A percentile compares a stretch with the other conserved stretches of the same genome.
Evolutionary conservation across 1,140 invertebrate species (phyloP).

Genomic region (Drosophila sp.): DNA sequence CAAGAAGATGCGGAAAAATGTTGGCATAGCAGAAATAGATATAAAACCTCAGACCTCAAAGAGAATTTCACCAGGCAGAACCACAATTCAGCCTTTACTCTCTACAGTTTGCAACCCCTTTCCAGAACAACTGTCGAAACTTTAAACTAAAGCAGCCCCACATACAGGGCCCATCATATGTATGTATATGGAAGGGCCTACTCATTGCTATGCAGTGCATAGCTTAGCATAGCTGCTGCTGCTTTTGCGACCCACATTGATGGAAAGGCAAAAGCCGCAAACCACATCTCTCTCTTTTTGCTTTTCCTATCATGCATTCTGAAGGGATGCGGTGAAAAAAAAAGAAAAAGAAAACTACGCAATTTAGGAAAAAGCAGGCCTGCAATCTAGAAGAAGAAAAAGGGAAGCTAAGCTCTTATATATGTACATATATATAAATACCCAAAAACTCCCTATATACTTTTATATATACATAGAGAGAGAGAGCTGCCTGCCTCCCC

Average conservation of each 20-base stretch:
- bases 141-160: slow-evolving; percentile 67
- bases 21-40: slow-evolving; percentile 6
- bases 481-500: slow-evolving; percentile 12
- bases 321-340: slow-evolving; percentile 30
- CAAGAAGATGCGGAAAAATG: slow-evolving; percentile 9
- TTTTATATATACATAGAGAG: slow-evolving; percentile 35
- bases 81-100: slow-evolving; percentile 35
- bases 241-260: slow-evolving; percentile 66
- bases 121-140: slow-evolving; percentile 11
- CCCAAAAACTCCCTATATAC: slow-evolving; percentile 19
- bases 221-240: slow-evolving; percentile 2
- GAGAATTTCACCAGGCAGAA: slow-evolving; percentile 45
- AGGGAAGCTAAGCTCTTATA: slow-evolving; percentile 42
- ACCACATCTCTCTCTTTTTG: slow-evolving; percentile 36
- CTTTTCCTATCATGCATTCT: slow-evolving; percentile 45
- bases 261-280: slow-evolving; percentile 34
- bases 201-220: slow-evolving; percentile 69
- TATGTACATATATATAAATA: slow-evolving; percentile 1
- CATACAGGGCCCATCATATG: slow-evolving; percentile 18
- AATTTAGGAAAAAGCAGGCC: slow-evolving; percentile 53
- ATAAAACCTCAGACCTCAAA: slow-evolving; percentile 70
- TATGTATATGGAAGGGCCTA: background rate
- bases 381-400: slow-evolving; percentile 40
- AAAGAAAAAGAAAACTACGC: slow-evolving; percentile 67
- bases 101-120: background rate